Base-by-base conservation (phyloP, 2,113 vertebrate genomes). In the Uria aalge region DNA sequence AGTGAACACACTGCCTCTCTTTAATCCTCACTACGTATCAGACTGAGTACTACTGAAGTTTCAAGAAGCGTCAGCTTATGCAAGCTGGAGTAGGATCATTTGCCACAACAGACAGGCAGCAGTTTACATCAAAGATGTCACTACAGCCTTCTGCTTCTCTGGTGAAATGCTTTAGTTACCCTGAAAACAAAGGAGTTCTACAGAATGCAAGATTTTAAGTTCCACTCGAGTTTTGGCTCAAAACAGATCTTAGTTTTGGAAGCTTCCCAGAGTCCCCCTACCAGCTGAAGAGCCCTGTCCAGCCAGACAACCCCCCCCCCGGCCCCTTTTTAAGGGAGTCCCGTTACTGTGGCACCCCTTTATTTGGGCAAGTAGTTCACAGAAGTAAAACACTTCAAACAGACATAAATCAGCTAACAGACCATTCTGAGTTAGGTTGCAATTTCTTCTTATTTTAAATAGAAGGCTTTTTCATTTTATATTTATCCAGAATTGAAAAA, bases 31-130 rank as follows among this genome's bases (percentile, higher is more conserved):
- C 52, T 6, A 19, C 24, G 2, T 24, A 6, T 36, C 53, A 50
- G 16, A 12, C 6, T 11, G 8, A 5, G 11, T 2, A 5, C 2
- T 5, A 17, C 48, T 14, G 48, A 11, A 22, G 41, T 1, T 27
- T 38, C 67, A 45, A 23, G 23, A 50, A 38, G 19, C 0, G 15
- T 13, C 84, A 66, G 52, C 34, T 34, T 5, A 6, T 20, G 43
- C 27, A 26, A 30, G 38, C 17, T 30, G 68, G 24, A 27, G 34
- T 3, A 26, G 24, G 34, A 48, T 8, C 67, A 15, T 30, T 22
- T 47, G 20, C 48, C 71, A 34, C 47, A n/a, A 15, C 36, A 68
- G 41, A 32, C 6, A 62, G 45, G 6, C 24, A 68, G 9, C 12
- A 62, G 34, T 18, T 60, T n/a, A 32, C 73, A 71, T 13, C 50